These are phyloP conservation scores for Silurus aristotelis DNA, from an alignment of 2,797 vertebrate genomes.

Conservation along the genomic window DNA sequence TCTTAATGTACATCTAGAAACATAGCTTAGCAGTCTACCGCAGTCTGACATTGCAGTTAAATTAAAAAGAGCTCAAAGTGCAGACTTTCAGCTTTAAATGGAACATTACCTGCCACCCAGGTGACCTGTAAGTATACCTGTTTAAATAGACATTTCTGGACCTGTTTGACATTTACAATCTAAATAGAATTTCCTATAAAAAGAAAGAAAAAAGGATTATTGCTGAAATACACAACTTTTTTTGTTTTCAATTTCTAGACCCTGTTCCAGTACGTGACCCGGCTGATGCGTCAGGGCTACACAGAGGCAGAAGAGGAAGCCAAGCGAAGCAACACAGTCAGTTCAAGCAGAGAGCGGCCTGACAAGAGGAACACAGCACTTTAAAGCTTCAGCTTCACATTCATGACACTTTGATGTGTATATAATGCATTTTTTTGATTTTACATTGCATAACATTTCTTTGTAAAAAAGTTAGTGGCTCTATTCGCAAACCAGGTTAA, in stretches of 20 bases:
- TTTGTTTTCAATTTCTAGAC: conserved; percentile 59
- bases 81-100: background rate
- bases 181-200: background rate
- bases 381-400: conserved; percentile 52
- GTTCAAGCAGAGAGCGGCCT: conserved; percentile 66
- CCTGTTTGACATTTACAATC: background rate
- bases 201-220: no score
- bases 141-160: background rate
- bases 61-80: background rate
- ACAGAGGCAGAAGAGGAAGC: conserved; percentile 65
- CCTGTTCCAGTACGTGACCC: conserved; percentile 74
- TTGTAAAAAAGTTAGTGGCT: background rate
- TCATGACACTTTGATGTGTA: conserved; percentile 51
- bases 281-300: conserved; percentile 74
- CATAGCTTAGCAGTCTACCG: background rate
- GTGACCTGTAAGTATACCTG: background rate
- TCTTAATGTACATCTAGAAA: no score
- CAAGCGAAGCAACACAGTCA: conserved; percentile 51
- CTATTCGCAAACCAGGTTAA: conserved; percentile 3
- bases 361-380: conserved; percentile 73
- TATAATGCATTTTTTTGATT: conserved; percentile 54
- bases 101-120: no score
- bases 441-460: conserved; percentile 30
- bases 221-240: background rate
- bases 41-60: background rate